Evolutionary conservation across 2,797 vertebrate genomes (phyloP).

Genomic region (Morus bassanus): DNA sequence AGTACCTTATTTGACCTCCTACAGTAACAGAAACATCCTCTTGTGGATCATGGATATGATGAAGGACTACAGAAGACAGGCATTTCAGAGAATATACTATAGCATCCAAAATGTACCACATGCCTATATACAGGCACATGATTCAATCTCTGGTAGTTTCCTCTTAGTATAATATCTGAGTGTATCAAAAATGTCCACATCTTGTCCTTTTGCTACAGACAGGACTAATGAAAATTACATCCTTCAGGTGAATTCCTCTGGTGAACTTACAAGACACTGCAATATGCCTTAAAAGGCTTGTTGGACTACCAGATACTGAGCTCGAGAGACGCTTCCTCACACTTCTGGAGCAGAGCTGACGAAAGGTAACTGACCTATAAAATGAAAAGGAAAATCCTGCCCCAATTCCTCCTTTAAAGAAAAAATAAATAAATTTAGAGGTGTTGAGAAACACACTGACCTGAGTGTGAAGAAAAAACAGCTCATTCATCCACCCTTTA

Average conservation of each 20-base stretch:
- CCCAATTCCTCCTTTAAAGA: slow-evolving; percentile 34
- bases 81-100: not conserved
- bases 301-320: not conserved
- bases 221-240: not conserved
- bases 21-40: not conserved
- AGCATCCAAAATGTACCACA: not conserved
- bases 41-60: not conserved
- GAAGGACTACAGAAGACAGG: not conserved
- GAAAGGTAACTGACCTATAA: slow-evolving; percentile 41
- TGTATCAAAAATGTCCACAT: not conserved
- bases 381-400: slow-evolving; percentile 40
- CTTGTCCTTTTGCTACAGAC: not conserved
- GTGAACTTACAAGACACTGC: not conserved
- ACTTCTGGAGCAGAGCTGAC: not conserved
- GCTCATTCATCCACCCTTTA: slow-evolving; percentile 68
- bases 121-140: not conserved
- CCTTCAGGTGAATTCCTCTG: not conserved
- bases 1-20: not conserved
- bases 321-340: not conserved
- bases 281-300: not conserved
- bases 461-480: slow-evolving; percentile 27
- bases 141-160: not conserved
- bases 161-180: not conserved
- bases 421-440: slow-evolving; percentile 34
- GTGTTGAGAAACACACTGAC: slow-evolving; percentile 66